Conservation (phyloP, 2,797 vertebrate genomes). For the Mastacembelus armatus region DNA sequence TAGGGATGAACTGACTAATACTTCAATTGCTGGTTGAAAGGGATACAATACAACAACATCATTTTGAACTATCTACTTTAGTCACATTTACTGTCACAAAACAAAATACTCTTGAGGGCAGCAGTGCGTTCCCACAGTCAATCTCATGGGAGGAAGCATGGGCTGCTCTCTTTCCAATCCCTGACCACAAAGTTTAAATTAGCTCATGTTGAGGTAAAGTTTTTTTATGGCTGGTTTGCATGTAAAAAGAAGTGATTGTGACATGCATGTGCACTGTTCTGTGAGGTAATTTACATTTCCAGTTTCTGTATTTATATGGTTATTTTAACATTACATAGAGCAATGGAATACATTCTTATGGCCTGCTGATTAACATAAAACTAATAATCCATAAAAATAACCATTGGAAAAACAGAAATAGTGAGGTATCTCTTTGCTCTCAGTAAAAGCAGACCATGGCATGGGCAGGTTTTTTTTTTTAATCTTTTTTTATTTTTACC, state of each 20-base stretch:
- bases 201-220: not conserved
- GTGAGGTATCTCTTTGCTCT: conserved; percentile 1
- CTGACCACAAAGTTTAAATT: conserved; percentile 6
- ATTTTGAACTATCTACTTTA: conserved; percentile 36
- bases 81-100: conserved; percentile 24
- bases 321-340: conserved; percentile 18
- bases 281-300: not conserved
- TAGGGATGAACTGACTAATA: conserved; percentile 53
- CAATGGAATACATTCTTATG: not conserved
- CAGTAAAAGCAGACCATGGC: not conserved
- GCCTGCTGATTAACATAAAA: conserved; percentile 40
- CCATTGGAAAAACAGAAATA: conserved; percentile 14
- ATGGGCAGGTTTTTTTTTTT: not conserved
- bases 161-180: conserved; percentile 5
- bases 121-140: conserved; percentile 14
- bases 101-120: conserved; percentile 39
- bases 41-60: conserved; percentile 28
- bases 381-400: conserved; percentile 36
- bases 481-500: not conserved
- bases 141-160: conserved; percentile 11
- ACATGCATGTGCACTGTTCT: not conserved
- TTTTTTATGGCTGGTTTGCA: not conserved
- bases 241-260: not conserved
- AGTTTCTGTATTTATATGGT: conserved; percentile 1
- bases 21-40: conserved; percentile 52